These are phyloP conservation scores for Drosophila insularis DNA, from an alignment of 1,140 invertebrate species.

Conservation along the genomic window DNA sequence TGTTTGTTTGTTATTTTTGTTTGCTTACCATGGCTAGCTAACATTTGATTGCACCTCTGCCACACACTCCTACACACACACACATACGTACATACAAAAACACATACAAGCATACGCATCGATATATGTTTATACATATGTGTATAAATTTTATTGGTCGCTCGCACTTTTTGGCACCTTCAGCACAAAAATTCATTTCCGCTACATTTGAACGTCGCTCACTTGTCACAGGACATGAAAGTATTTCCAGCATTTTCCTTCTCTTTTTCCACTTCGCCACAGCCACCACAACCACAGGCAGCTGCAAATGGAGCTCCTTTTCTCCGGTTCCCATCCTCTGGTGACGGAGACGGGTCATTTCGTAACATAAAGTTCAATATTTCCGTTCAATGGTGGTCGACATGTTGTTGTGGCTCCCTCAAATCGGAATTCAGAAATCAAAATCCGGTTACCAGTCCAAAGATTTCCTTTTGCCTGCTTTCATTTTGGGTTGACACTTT, in stretches of 20 bases:
- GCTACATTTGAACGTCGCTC: constrained; percentile 70
- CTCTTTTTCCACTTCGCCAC: constrained; percentile 44
- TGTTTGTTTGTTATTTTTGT: constrained; percentile 55
- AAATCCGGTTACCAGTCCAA: constrained; percentile 37
- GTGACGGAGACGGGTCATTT: constrained; percentile 20
- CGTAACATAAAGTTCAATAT: constrained; percentile 56
- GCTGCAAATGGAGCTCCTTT: background rate
- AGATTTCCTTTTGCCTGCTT: constrained; percentile 55
- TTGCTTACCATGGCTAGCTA: constrained; percentile 36
- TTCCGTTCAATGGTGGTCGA: constrained; percentile 59
- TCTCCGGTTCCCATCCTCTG: background rate
- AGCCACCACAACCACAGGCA: constrained; percentile 26
- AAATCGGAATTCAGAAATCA: constrained; percentile 19
- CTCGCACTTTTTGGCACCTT: constrained; percentile 54
- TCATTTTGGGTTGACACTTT: constrained; percentile 20
- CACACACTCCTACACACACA: background rate
- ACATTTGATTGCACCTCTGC: constrained; percentile 34
- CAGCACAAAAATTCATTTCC: constrained; percentile 74
- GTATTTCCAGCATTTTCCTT: constrained; percentile 22
- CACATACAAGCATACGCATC: background rate
- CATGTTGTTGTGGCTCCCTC: constrained; percentile 45
- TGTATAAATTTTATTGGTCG: constrained; percentile 58
- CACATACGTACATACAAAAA: background rate
- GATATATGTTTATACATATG: background rate
- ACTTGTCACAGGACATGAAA: constrained; percentile 58